phyloP scores from a whole-genome alignment of 2,888 invertebrate genomes.

The Acrobasis repandana region DNA sequence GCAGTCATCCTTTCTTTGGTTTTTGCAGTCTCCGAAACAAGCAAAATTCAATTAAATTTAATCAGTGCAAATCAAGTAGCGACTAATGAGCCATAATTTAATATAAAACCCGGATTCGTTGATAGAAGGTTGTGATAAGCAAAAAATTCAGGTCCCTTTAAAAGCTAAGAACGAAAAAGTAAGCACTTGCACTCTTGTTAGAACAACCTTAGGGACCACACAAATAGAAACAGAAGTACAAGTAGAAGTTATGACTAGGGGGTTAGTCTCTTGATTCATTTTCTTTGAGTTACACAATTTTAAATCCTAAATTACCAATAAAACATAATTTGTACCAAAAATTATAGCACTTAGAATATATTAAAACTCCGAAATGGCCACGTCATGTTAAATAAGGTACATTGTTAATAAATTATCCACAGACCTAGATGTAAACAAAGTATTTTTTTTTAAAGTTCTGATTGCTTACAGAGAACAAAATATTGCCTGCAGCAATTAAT shows the following conservation, averaged over 20 bases:
- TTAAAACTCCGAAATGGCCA: conserved; percentile 47
- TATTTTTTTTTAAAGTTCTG: too few relatives aligned
- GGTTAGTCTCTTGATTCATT: conserved; percentile 50
- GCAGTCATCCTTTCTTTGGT: not conserved
- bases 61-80: not conserved
- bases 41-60: not conserved
- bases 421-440: conserved; percentile 3
- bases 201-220: not conserved
- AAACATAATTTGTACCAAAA: conserved; percentile 35
- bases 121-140: not conserved
- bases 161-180: not conserved
- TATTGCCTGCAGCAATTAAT: not conserved
- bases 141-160: not conserved
- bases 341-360: conserved; percentile 16
- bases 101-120: conserved; percentile 21
- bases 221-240: not conserved
- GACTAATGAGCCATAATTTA: not conserved
- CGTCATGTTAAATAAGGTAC: conserved; percentile 48
- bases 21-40: not conserved
- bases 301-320: conserved; percentile 28
- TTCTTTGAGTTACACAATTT: conserved; percentile 24
- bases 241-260: conserved; percentile 52
- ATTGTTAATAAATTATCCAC: conserved; percentile 26
- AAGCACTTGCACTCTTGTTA: not conserved
- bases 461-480: too few relatives aligned